Evolutionary conservation across 2,797 vertebrate genomes (phyloP).

Genomic region (Rhincodon typus): DNA sequence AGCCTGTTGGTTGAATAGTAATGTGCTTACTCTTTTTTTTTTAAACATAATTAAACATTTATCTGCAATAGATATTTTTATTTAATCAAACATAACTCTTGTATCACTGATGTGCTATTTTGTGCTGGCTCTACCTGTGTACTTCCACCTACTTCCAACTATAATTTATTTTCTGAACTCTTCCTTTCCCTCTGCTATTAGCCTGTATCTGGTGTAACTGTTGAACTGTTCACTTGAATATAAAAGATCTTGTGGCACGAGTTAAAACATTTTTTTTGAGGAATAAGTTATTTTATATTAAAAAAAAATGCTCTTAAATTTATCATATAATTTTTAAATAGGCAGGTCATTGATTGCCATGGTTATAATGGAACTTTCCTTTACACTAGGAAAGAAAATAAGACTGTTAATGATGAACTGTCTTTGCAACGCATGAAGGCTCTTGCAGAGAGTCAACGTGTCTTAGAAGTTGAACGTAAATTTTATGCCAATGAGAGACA

Average conservation of each 20-base stretch:
- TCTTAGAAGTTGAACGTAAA: conserved; percentile 85
- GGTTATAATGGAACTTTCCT: not conserved
- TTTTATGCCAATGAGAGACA: conserved; percentile 72
- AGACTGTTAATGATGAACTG: conserved; percentile 73
- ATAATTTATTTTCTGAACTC: not conserved
- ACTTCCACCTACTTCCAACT: not conserved
- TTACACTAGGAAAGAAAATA: conserved; percentile 69
- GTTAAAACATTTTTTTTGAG: not conserved
- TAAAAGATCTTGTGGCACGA: too few relatives aligned
- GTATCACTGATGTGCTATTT: not conserved
- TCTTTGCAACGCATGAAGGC: conserved; percentile 89
- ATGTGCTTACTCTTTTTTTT: not conserved
- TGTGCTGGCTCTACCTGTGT: not conserved
- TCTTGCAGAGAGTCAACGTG: conserved; percentile 83
- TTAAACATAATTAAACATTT: not conserved
- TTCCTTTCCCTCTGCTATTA: not conserved
- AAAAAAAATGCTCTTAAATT: not conserved
- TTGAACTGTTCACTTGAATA: not conserved
- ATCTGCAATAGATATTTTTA: too few relatives aligned
- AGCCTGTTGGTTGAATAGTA: not conserved
- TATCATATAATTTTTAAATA: not conserved
- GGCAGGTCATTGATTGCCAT: conserved; percentile 22
- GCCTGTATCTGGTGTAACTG: not conserved
- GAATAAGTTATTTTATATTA: not conserved
- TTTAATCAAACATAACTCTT: not conserved